A percentile compares a stretch with the other conserved stretches of the same genome.
Evolutionary conservation across 1,140 invertebrate species (phyloP).

Genomic region (Telenomus remus): DNA sequence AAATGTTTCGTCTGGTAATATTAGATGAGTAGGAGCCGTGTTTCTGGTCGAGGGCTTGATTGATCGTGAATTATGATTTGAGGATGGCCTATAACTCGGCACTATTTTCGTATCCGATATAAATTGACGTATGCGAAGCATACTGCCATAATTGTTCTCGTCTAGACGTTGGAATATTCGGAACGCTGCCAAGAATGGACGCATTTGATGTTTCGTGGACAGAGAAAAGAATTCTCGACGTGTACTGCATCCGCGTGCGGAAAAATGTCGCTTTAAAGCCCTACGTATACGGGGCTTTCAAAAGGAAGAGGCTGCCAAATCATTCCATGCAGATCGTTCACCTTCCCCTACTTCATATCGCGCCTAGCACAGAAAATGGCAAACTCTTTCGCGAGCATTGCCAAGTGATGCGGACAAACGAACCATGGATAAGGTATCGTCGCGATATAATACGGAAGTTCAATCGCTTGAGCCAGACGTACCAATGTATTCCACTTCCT

Average conservation of each 20-base stretch:
- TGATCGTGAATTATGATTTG: conserved; percentile 28
- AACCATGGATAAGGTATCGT: conserved; percentile 62
- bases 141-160: conserved; percentile 60
- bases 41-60: conserved; percentile 13
- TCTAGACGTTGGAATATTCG: conserved; percentile 62
- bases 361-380: conserved; percentile 45
- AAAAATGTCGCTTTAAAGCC: conserved; percentile 56
- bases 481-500: conserved; percentile 53
- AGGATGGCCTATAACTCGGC: conserved; percentile 24
- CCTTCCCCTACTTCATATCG: conserved; percentile 57
- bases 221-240: conserved; percentile 60
- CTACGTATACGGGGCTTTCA: conserved; percentile 46
- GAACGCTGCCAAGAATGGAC: conserved; percentile 62
- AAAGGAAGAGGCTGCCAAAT: conserved; percentile 65
- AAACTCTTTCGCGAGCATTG: conserved; percentile 60
- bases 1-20: too few relatives aligned
- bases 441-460: conserved; percentile 57
- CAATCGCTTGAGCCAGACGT: conserved; percentile 59
- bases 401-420: conserved; percentile 61
- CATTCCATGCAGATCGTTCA: conserved; percentile 62
- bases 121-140: conserved; percentile 60
- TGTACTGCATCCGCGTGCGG: conserved; percentile 57
- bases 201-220: conserved; percentile 61
- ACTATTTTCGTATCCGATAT: conserved; percentile 53
- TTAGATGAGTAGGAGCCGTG: not conserved